Conservation (phyloP, 2,797 vertebrate genomes). For the Carapus acus region DNA sequence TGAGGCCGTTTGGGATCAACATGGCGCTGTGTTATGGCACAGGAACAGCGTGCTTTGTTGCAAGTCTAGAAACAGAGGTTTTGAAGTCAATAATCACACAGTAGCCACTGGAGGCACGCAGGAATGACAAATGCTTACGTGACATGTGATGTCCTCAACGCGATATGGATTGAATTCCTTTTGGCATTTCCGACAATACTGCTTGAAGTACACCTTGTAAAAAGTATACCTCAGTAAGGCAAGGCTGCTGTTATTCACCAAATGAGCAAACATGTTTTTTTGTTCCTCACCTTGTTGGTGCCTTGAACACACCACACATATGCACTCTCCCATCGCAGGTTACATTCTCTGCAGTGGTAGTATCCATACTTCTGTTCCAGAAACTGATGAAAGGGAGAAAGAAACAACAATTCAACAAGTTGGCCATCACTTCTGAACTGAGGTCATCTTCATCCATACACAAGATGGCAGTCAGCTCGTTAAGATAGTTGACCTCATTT, state of each 20-base stretch:
- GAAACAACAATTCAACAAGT: background rate
- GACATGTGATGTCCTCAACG: constrained; percentile 93
- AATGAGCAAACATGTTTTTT: too few relatives aligned
- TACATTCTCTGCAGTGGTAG: constrained; percentile 94
- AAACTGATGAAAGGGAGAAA: constrained; percentile 69
- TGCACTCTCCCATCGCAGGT: constrained; percentile 95
- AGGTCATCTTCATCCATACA: too few relatives aligned
- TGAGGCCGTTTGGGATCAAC: constrained; percentile 95
- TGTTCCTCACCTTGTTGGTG: constrained; percentile 92
- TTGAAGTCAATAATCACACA: background rate
- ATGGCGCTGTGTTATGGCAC: constrained; percentile 84
- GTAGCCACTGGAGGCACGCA: fast-evolving
- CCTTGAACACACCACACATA: constrained; percentile 98
- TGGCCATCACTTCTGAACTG: background rate
- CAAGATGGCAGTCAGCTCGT: too few relatives aligned
- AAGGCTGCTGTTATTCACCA: background rate
- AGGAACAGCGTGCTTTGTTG: constrained; percentile 87
- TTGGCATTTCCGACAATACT: constrained; percentile 93
- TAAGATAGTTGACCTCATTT: too few relatives aligned
- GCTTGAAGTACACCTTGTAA: constrained; percentile 96
- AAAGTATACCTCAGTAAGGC: background rate
- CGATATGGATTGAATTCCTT: constrained; percentile 95
- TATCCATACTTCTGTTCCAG: constrained; percentile 97
- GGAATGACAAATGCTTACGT: constrained; percentile 67
- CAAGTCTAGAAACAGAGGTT: constrained; percentile 73